A percentile compares a stretch with the other conserved stretches of the same genome.
These are phyloP conservation scores for Dendrolimus kikuchii DNA, from an alignment of 1,140 invertebrate genomes.

Conservation along the genomic window DNA sequence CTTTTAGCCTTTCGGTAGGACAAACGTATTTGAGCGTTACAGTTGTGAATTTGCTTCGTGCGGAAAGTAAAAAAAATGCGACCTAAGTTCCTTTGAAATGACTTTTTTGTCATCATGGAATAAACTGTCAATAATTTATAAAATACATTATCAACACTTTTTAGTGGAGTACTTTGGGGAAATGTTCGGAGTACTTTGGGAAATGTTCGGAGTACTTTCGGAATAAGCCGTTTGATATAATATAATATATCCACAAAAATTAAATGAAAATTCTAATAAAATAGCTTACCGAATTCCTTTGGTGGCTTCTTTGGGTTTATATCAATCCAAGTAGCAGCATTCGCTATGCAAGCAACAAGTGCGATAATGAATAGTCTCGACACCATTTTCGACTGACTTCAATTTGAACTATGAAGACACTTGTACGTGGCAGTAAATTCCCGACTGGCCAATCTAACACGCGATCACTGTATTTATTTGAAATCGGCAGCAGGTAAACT, in stretches of 20 bases:
- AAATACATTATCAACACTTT: too few species aligned
- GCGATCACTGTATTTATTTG: slow-evolving; percentile 44
- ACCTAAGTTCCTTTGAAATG: too few species aligned
- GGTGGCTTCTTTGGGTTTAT: slow-evolving; percentile 30
- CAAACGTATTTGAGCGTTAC: too few species aligned
- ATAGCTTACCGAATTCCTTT: slow-evolving; percentile 30
- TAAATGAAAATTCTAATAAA: slow-evolving; percentile 2
- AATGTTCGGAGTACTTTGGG: too few species aligned
- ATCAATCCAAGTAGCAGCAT: slow-evolving; percentile 29
- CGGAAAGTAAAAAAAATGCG: too few species aligned
- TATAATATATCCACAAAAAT: neutral
- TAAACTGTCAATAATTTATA: too few species aligned
- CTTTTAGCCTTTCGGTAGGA: too few species aligned
- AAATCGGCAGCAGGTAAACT: slow-evolving; percentile 27
- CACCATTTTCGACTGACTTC: slow-evolving; percentile 28
- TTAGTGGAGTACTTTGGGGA: too few species aligned
- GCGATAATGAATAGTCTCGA: slow-evolving; percentile 34
- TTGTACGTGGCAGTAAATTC: slow-evolving; percentile 1
- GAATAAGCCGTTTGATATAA: too few species aligned
- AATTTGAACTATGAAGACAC: neutral
- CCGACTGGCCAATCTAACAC: slow-evolving; percentile 26
- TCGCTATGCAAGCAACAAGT: slow-evolving; percentile 25
- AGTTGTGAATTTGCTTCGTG: too few species aligned
- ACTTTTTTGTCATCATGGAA: too few species aligned
- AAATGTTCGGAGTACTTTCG: too few species aligned